Evolutionary conservation across 2,888 invertebrate species (phyloP), one percentile per base, ranked within the genome.

Genomic region (Andricus quercusramuli): DNA sequence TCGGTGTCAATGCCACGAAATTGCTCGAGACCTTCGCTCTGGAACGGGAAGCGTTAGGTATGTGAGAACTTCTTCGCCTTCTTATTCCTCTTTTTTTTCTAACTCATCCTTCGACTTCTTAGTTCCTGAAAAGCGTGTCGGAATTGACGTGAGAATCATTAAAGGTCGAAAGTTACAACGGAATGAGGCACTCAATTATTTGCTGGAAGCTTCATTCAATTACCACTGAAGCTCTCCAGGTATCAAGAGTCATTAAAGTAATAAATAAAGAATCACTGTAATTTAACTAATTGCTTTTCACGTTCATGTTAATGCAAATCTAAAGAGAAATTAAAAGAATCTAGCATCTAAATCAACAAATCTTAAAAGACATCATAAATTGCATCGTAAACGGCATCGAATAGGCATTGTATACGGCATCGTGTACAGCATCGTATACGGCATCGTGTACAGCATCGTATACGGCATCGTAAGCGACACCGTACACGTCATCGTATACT

Each of bases 1-100:
- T 84, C 82, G 85, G 87, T 90, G 90, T 88, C 89, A 89, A 88
- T 89, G 90, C 89, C 89, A 89, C 89, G 79, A 90, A 90, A 90
- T 90, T 89, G 84, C 86, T 77, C 83, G 84, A 83, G 87, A 88
- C 86, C 85, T 86, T 85, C 84, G 85, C 85, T 83, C 86, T 82
- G 86, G 86, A 89, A 89, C 89, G 87, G 85, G 86, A 88, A 86
- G 82, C 85, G 65, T 79, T 79, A 74, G 85, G 85, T 85, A 86
- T 86, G 89, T 89, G 87, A 85, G 90, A 89, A 88, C 78, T 68
- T 74, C 77, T 78, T 74, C 74, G 74, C 74, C 74, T 74, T 74
- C 74, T 74, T 74, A 29, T 56, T 51, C 70, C 70, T 70, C 70
- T 51, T 70, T 74, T 74, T 74, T 32, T 74, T 74, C 51, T 56